Evolutionary conservation across 2,797 vertebrate genomes (phyloP).

Genomic region (Paguma larvata): DNA sequence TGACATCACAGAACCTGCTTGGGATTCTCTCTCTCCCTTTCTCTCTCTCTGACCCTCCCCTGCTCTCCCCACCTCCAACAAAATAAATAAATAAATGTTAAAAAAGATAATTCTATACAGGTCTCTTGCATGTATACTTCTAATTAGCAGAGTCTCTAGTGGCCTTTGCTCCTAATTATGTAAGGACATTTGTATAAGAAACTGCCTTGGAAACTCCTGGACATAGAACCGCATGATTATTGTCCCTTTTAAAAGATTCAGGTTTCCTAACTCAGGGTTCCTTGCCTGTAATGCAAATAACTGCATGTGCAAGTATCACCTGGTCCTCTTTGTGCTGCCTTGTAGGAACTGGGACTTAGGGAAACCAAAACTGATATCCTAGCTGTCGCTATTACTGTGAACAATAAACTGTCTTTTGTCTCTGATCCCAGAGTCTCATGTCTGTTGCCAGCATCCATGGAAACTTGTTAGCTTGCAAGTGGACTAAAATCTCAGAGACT

Average conservation of each 20-base stretch:
- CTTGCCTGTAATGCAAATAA: background rate
- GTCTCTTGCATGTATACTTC: background rate
- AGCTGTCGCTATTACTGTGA: background rate
- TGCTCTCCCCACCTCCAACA: no score
- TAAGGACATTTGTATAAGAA: background rate
- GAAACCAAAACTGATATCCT: background rate
- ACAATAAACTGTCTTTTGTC: background rate
- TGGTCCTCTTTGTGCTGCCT: background rate
- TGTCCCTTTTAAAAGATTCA: background rate
- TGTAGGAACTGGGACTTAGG: background rate
- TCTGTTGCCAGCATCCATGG: background rate
- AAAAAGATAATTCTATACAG: background rate
- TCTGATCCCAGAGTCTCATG: background rate
- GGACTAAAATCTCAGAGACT: background rate
- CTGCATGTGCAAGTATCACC: background rate
- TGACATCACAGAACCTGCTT: no score
- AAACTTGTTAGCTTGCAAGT: background rate
- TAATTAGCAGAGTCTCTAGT: background rate
- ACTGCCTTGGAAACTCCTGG: background rate
- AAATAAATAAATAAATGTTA: no score
- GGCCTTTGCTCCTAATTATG: background rate
- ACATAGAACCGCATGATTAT: background rate
- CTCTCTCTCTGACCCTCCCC: no score
- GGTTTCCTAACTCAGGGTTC: background rate
- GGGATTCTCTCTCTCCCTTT: no score